These are phyloP conservation scores for Odocoileus virginianus DNA, from an alignment of 2,113 vertebrate genomes.

Conservation along the genomic window DNA sequence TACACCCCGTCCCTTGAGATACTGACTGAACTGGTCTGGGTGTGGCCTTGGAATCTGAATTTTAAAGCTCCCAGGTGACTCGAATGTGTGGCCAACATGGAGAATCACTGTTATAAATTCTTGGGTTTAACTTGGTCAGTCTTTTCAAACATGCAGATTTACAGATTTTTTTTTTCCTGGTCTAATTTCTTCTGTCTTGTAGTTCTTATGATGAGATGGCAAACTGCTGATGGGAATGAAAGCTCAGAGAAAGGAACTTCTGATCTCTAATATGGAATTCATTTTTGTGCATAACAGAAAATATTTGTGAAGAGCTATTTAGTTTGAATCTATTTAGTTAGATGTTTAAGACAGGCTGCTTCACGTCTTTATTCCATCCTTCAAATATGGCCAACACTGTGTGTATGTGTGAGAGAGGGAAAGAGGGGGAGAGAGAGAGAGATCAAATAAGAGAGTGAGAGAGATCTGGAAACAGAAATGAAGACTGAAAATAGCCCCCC, in stretches of 20 bases:
- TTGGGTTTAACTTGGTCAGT: neutral
- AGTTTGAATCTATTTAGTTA: neutral
- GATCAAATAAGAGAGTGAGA: neutral
- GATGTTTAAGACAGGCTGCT: neutral
- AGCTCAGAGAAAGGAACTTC: neutral
- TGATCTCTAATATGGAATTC: neutral
- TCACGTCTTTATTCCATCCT: neutral
- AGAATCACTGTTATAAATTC: neutral
- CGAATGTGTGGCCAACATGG: neutral
- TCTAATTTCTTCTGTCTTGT: neutral
- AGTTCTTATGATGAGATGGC: neutral
- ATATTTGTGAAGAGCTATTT: neutral
- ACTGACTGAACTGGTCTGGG: neutral
- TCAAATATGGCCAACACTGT: neutral
- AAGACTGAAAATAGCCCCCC: neutral
- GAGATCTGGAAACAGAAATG: neutral
- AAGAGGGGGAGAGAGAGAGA: neutral
- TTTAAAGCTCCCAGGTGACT: neutral
- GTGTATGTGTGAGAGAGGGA: rapidly evolving
- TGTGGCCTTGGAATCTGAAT: neutral
- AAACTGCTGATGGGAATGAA: neutral
- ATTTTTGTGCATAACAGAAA: neutral
- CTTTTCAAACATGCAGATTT: neutral
- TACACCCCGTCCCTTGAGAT: neutral
- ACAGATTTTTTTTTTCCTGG: neutral